A percentile compares a stretch with the other conserved stretches of the same genome.
phyloP scores from a whole-genome alignment of 2,797 vertebrate species.

The Urophycis tenuis region DNA sequence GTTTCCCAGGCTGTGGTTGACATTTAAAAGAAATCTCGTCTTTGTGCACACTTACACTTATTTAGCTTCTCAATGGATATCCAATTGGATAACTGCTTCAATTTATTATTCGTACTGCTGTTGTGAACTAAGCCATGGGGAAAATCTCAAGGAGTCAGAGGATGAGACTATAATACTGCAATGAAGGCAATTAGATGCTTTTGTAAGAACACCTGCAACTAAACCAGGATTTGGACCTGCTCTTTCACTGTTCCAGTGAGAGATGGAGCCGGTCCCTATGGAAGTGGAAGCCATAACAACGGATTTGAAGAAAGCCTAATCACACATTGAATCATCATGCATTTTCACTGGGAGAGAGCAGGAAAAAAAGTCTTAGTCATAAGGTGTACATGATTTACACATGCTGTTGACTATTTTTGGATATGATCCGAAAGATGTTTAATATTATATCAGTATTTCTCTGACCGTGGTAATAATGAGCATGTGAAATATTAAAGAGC shows the following conservation, averaged over 20 bases:
- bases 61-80: constrained; percentile 48
- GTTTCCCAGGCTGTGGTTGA: constrained; percentile 49
- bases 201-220: constrained; percentile 63
- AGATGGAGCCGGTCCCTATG: constrained; percentile 30
- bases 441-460: neutral
- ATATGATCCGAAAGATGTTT: neutral
- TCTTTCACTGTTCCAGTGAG: constrained; percentile 42
- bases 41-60: constrained; percentile 49
- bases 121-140: constrained; percentile 34
- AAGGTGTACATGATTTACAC: neutral
- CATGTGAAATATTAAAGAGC: too few relatives aligned
- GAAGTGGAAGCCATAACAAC: constrained; percentile 1
- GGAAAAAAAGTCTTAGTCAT: neutral
- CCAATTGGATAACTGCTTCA: constrained; percentile 50
- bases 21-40: constrained; percentile 49
- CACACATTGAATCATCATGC: constrained; percentile 35
- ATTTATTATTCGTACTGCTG: constrained; percentile 52
- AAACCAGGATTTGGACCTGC: constrained; percentile 53
- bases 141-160: constrained; percentile 53
- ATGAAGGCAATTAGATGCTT: constrained; percentile 60
- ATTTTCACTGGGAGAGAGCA: neutral
- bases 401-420: neutral
- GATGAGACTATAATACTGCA: constrained; percentile 39
- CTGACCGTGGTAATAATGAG: too few relatives aligned
- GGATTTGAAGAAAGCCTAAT: constrained; percentile 51